Percentiles rank a stretch among this genome's conserved stretches.
Evolutionary conservation across 2,797 vertebrate genomes (phyloP).

Genomic region (Chelon labrosus): DNA sequence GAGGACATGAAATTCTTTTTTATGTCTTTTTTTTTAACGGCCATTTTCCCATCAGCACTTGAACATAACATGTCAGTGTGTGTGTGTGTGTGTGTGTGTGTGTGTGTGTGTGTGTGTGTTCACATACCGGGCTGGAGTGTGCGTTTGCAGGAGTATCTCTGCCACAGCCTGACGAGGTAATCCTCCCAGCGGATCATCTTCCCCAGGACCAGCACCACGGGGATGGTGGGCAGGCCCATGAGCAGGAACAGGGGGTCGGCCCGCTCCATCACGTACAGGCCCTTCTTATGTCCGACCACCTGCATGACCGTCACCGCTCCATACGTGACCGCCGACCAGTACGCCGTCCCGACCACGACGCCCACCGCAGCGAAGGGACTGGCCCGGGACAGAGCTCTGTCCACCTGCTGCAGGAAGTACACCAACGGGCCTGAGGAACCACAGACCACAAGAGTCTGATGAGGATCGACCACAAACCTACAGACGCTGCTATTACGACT

Average conservation of each 20-base stretch:
- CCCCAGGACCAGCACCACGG: conserved; percentile 83
- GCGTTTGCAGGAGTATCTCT: conserved; percentile 73
- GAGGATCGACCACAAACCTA: too few relatives aligned
- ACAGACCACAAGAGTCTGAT: too few relatives aligned
- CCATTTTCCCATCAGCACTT: too few relatives aligned
- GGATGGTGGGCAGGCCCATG: conserved; percentile 87
- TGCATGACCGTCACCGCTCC: conserved; percentile 89
- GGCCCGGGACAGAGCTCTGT: conserved; percentile 77
- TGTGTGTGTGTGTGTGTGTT: too few relatives aligned
- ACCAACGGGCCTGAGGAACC: conserved; percentile 79
- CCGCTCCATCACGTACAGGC: conserved; percentile 84
- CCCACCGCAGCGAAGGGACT: conserved; percentile 85
- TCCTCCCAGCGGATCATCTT: conserved; percentile 89
- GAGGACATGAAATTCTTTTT: too few relatives aligned
- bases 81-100: too few relatives aligned
- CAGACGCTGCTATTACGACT: too few relatives aligned
- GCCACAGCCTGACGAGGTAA: conserved; percentile 83
- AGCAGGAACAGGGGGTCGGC: conserved; percentile 86
- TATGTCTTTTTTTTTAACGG: too few relatives aligned
- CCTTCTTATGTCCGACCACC: conserved; percentile 88
- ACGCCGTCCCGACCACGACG: conserved; percentile 82
- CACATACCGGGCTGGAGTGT: conserved; percentile 54
- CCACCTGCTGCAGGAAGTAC: conserved; percentile 84
- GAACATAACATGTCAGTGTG: too few relatives aligned
- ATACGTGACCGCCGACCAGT: conserved; percentile 88